phyloP scores from a whole-genome alignment of 2,113 vertebrate genomes.

The Empidonax alnorum region DNA sequence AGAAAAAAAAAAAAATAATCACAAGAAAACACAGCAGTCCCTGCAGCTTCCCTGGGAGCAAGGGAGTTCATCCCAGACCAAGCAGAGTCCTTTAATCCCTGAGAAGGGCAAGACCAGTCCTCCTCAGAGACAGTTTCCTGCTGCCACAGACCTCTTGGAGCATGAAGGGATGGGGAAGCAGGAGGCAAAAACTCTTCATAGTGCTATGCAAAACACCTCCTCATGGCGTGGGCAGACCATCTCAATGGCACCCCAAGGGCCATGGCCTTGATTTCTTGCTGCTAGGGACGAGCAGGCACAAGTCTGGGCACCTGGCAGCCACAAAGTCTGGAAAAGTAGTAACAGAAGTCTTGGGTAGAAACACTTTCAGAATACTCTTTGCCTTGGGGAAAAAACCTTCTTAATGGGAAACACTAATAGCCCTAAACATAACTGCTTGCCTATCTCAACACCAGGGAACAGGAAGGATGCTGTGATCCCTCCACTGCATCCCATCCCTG shows the following conservation, averaged over 20 bases:
- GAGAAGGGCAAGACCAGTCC: not conserved
- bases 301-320: not conserved
- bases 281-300: not conserved
- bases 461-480: not conserved
- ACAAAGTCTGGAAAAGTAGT: not conserved
- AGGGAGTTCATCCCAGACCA: not conserved
- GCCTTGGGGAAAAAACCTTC: not conserved
- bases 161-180: not conserved
- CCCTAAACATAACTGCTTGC: fast-evolving
- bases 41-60: not conserved
- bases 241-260: not conserved
- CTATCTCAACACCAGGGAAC: not conserved
- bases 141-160: not conserved
- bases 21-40: not conserved
- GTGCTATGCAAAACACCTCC: not conserved
- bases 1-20: too few relatives aligned
- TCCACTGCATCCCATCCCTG: not conserved
- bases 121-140: not conserved
- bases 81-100: not conserved
- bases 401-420: not conserved
- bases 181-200: not conserved
- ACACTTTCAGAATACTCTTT: not conserved
- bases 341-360: not conserved
- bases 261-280: not conserved
- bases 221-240: not conserved